Base-by-base conservation (phyloP, 2,888 invertebrate genomes). In the Brassicogethes aeneus region DNA sequence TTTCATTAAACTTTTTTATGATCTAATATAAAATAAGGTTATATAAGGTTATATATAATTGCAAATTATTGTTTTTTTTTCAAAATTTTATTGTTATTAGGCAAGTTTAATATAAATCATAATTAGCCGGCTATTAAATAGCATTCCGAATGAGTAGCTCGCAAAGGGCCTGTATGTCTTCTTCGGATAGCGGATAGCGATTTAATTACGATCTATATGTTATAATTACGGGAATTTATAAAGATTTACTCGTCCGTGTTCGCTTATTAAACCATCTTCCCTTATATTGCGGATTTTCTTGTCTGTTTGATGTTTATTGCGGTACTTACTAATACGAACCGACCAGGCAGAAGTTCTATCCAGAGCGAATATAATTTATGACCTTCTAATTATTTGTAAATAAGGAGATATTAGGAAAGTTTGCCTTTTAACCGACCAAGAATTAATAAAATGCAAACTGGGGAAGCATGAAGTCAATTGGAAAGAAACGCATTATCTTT, bases 161-260 rank as follows among this genome's bases (percentile, higher is more conserved):
- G 59, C 53, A 61, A 62, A 59, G 57, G 57, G 43, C 52, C 45
- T 48, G 48, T 51, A 52, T 47, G 52, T 61, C 60, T 59, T 61
- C 57, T 59, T 61, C 57, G 55, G 55, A 60, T 59, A n/a, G 55
- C 55, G 56, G 59, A 60, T 56, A 52, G 61, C 63, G 60, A 66
- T 66, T 65, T 66, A 66, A 66, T 66, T 64, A 64, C 64, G 56
- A 61, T 61, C 62, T 61, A 64, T 63, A 64, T 62, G 64, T 64
- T 64, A 64, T 65, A 64, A 65, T 65, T 66, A 66, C 55, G 60
- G 55, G 61, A 64, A 66, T 65, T 65, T 62, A 64, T 65, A 65
- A 64, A 62, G 64, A 65, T 64, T 64, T 64, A 61, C 56, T 60
- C 59, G 61, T 48, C 55, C 60, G 57, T 57, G 45, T 56, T 54